Conservation (phyloP, 2,888 invertebrate genomes). For the Deilephila porcellus region DNA sequence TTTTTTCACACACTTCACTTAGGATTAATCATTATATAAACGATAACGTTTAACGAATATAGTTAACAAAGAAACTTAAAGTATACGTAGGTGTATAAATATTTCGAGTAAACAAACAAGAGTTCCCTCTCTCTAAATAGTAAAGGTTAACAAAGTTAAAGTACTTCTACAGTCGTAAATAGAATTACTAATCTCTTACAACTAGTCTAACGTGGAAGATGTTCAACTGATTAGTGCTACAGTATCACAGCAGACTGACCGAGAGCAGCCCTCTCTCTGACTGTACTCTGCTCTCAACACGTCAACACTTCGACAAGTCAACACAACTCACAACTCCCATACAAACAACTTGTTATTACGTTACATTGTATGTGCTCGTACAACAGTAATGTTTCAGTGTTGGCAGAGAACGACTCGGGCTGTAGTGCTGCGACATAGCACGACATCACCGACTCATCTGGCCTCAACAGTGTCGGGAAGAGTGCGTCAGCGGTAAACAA, state of each 20-base stretch:
- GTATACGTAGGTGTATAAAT: slow-evolving; percentile 71
- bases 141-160: slow-evolving; percentile 80
- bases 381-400: slow-evolving; percentile 43
- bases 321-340: too few relatives aligned
- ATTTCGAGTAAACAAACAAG: slow-evolving; percentile 73
- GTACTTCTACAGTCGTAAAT: slow-evolving; percentile 74
- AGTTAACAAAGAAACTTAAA: slow-evolving; percentile 73
- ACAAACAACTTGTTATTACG: slow-evolving; percentile 4
- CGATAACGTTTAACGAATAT: slow-evolving; percentile 73
- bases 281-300: slow-evolving; percentile 53
- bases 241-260: slow-evolving; percentile 82
- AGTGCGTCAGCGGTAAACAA: background rate
- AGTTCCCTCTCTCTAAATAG: slow-evolving; percentile 73
- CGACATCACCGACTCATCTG: slow-evolving; percentile 32
- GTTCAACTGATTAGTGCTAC: slow-evolving; percentile 77
- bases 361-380: background rate
- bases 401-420: slow-evolving; percentile 43
- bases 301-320: slow-evolving; percentile 38
- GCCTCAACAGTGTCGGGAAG: background rate
- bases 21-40: slow-evolving; percentile 73
- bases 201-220: slow-evolving; percentile 81
- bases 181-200: slow-evolving; percentile 80
- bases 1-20: slow-evolving; percentile 83
- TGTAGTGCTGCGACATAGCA: slow-evolving; percentile 47
- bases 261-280: slow-evolving; percentile 54